Evolutionary conservation across 1,140 invertebrate genomes (phyloP), one percentile per base, ranked within the genome.

Genomic region (Drosophila auraria): DNA sequence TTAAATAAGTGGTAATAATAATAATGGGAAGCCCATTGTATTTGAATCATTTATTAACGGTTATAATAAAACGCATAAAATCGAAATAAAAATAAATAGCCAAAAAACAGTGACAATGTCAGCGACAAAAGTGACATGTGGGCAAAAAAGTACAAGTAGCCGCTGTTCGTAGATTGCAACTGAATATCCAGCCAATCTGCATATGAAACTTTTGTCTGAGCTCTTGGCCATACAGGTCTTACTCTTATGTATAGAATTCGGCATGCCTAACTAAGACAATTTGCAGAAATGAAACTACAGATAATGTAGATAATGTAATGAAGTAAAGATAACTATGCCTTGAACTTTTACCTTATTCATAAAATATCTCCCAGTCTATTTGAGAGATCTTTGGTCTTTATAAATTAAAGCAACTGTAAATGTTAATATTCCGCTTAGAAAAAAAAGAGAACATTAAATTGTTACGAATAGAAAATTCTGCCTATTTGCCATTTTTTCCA

Each of bases 11-110:
- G 53, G 51, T 33, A 33, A 23, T 54, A 20, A 20, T 58, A 59
- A 69, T 74, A 78, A 86, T 71, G 86, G 78, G 60, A 82, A 86
- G 78, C 78, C 74, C 78, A 86, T 81, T 86, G 68, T 45, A 74
- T 75, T 86, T 78, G 53, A 71, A 82, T 75, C 50, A 65, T 70
- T 66, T 62, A 51, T 56, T 60, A 78, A 74, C 40, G 36, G 68
- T 59, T 20, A 70, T 65, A 72, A 73, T 73, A 78, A 57, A 47
- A 27, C 27, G 51, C 72, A 78, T 45, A 53, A 64, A 53, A 15
- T 0, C 4, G 12, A 23, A 17, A 30, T 11, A 53, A 33, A 53
- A 53, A 33, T 33, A 33, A 33, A 53, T 8, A 53, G 17, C 12
- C 33, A 36, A 12, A 9, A 11, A 36, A 36, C 33, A 36, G 33